These are phyloP conservation scores for Anableps anableps DNA, from an alignment of 2,797 vertebrate genomes.

Conservation along the genomic window DNA sequence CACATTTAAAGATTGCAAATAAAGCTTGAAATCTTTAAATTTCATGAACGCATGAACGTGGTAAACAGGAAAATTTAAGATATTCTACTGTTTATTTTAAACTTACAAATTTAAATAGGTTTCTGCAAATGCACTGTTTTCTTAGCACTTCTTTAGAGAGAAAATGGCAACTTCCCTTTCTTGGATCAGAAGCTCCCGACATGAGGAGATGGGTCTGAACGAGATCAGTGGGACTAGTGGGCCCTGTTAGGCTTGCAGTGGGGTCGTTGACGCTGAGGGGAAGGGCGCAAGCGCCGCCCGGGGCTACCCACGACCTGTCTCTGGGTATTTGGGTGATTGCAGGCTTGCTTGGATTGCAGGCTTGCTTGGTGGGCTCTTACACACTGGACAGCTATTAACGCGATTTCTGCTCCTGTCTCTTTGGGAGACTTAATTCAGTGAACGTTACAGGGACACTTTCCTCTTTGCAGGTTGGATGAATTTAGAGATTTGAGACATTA, in stretches of 20 bases:
- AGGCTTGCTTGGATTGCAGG: constrained; percentile 73
- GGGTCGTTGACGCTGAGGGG: constrained; percentile 69
- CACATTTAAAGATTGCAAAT: constrained; percentile 10
- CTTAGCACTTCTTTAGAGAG: background rate
- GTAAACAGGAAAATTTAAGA: background rate
- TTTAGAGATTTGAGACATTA: constrained; percentile 15
- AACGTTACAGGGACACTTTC: constrained; percentile 50
- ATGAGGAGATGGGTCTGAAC: constrained; percentile 35
- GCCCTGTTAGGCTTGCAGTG: constrained; percentile 64
- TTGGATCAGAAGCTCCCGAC: constrained; percentile 47
- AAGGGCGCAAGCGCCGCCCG: constrained; percentile 78
- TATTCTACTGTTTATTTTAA: background rate
- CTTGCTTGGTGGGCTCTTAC: constrained; percentile 70
- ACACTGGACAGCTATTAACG: constrained; percentile 86
- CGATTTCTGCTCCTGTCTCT: constrained; percentile 86
- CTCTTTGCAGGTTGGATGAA: constrained; percentile 42
- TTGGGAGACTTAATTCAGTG: constrained; percentile 76
- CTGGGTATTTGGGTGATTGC: constrained; percentile 83
- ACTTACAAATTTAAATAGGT: background rate
- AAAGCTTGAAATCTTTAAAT: background rate
- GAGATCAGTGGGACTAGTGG: constrained; percentile 62
- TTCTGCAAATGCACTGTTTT: background rate
- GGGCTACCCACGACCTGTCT: constrained; percentile 82
- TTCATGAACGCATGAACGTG: background rate
- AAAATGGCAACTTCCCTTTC: constrained; percentile 46